Base-by-base conservation (phyloP, 2,797 vertebrate genomes). In the Myiotriccus ornatus region DNA sequence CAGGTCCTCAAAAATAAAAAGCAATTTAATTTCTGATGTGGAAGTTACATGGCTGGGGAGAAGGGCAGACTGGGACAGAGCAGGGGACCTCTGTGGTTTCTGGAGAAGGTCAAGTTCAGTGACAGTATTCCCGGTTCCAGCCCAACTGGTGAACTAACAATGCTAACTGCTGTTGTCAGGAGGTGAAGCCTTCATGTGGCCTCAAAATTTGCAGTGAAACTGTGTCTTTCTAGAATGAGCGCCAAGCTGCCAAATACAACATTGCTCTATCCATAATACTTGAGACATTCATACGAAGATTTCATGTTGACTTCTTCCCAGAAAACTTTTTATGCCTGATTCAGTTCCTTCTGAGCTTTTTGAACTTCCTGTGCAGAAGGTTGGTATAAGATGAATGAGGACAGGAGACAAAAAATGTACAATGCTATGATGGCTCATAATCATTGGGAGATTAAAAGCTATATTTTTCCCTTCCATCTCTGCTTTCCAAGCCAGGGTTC, bases 211-310 rank as follows among this genome's bases (percentile, higher is more conserved):
- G 22, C 22, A 59, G 17, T 43, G 50, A 80, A 77, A 71, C 12
- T 2, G 16, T 12, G 25, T 30, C 20, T 59, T 68, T 59, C n/a
- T 30, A 81, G 41, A 64, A 8, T 32, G 12, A 83, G 4, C 20
- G 15, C 47, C 55, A 67, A 76, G 22, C 28, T 90, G 35, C 23
- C 15, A 84, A 77, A 73, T 18, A 15, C 27, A 53, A 24, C 14
- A 12, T 41, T 55, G 15, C 12, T 87, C 39, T 59, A 17, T 10
- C 13, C 0, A 0, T 44, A 22, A 37, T 9, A 65, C 12, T 24
- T 46, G 39, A 50, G 67, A 53, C 13, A 39, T 69, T 46, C 6
- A 28, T 17, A 21, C 12, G 2, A 63, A 53, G 25, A 70, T 59
- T 85, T 80, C 19, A 8, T 3, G n/a, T 39, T 43, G 24, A 63